Evolutionary conservation across 2,888 invertebrate species (phyloP), one percentile per base, ranked within the genome.

Genomic region (Aphodius sticticus): DNA sequence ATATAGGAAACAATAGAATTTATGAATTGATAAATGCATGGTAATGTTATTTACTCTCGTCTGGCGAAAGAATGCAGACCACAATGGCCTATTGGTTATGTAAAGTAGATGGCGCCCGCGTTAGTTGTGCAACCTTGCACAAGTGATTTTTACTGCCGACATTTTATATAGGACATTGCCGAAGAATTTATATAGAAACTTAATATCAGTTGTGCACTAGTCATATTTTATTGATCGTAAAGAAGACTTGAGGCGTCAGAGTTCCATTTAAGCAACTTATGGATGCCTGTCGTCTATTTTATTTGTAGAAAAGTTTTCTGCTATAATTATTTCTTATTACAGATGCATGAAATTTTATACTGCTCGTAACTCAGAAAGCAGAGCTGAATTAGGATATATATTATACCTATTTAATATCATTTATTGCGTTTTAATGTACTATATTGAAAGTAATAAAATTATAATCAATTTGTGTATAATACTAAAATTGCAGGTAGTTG

Each of bases 1-100:
- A 53, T 53, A 53, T 53, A 53, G 53, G 53, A 53, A 53, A 53
- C 53, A 53, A 53, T 53, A 53, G 53, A 53, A 53, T 53, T 53
- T 53, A 53, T 53, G 53, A 53, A 53, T 53, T 53, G 53, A 53
- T 53, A 53, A 53, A 53, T 53, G 53, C 53, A 53, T 53, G 12
- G 53, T 53, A 53, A 53, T 53, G 53, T 53, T 53, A 53, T 53
- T 53, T 53, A 53, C 53, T 53, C 12, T 53, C 3, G 53, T 5
- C 53, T 1, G 53, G 53, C 12, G 53, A 53, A 53, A 12, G 53
- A 53, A 53, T 53, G 12, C 12, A 53, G 53, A 53, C 53, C 12
- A 53, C 53, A 53, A 53, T 53, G 53, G 53, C 53, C 7, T 53
- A 53, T 53, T 53, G 53, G 53, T 53, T 53, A 53, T 53, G 53